phyloP scores from a whole-genome alignment of 2,797 vertebrate genomes.

The Schizopygopsis pylzovi region DNA sequence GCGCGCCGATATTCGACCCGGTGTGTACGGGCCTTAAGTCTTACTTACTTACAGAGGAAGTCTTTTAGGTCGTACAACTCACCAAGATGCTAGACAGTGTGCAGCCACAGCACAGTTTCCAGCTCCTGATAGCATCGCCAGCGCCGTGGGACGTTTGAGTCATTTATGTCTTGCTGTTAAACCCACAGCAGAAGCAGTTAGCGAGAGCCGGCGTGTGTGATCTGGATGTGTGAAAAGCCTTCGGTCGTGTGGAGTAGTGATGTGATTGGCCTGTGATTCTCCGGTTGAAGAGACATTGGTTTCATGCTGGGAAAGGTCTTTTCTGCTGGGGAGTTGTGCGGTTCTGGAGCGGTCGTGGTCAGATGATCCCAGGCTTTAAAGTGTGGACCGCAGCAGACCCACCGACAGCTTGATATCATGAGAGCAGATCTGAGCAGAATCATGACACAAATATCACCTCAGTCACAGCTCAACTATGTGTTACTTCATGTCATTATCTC shows the following conservation, averaged over 20 bases:
- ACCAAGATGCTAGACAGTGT: not conserved
- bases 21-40: no score
- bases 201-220: not conserved
- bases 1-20: no score
- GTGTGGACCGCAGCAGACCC: not conserved
- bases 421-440: not conserved
- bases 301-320: not conserved
- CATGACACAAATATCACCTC: not conserved
- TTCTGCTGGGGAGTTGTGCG: not conserved
- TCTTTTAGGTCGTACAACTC: not conserved
- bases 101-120: not conserved
- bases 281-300: not conserved
- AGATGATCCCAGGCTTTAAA: constrained; percentile 21
- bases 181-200: not conserved
- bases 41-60: no score
- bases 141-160: not conserved
- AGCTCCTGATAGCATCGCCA: not conserved
- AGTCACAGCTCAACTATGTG: not conserved
- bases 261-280: constrained; percentile 2
- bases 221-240: constrained; percentile 18
- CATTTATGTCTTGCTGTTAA: not conserved
- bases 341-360: constrained; percentile 1
- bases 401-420: not conserved
- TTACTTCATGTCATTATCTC: constrained; percentile 3
- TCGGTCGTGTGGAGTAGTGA: not conserved